Evolutionary conservation across 2,797 vertebrate species (phyloP), one percentile per base, ranked within the genome.

Genomic region (Garrulus glandarius): DNA sequence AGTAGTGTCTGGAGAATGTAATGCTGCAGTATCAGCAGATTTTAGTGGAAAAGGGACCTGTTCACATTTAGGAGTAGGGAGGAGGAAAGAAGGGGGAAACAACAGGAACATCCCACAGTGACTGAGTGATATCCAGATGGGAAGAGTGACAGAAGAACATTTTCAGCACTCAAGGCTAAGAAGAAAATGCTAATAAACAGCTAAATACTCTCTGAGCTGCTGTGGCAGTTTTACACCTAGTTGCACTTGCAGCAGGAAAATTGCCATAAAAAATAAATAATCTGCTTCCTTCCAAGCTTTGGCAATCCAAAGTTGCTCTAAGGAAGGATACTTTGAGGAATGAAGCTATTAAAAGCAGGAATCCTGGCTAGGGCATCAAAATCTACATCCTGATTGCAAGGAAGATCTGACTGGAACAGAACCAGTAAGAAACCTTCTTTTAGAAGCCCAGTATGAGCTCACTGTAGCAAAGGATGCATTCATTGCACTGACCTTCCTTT

Each of bases 141-240:
- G 63, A 69, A 63, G 59, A 93, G 67, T 23, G 29, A 39, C 34
- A 43, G n/a, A 57, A 85, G 52, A 59, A 21, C 68, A 55, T 85
- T 88, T 89, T 87, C 67, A 68, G 47, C 41, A 49, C 15, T 60
- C 56, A 91, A 89, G 41, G 34, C 72, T 68, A 47, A 68, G 30
- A 84, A 68, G 36, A 85, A 92, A 61, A 55, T 27, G 44, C 64
- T 93, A 92, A 76, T 94, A 63, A 90, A 74, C 65, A 80, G 29
- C 41, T 76, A 60, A 77, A 61, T n/a, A 18, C 85, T 79, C 17
- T 84, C 44, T 72, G 55, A 94, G 52, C 55, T 76, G 64, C 72
- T 75, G 2, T 75, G 50, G 39, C 41, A 74, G 89, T 95, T 94
- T 96, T 95, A 86, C 32, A 91, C 74, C n/a, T 52, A 89, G 57